These are phyloP conservation scores for Drosophila pseudotakahashii DNA, from an alignment of 2,888 invertebrate species.

Conservation along the genomic window DNA sequence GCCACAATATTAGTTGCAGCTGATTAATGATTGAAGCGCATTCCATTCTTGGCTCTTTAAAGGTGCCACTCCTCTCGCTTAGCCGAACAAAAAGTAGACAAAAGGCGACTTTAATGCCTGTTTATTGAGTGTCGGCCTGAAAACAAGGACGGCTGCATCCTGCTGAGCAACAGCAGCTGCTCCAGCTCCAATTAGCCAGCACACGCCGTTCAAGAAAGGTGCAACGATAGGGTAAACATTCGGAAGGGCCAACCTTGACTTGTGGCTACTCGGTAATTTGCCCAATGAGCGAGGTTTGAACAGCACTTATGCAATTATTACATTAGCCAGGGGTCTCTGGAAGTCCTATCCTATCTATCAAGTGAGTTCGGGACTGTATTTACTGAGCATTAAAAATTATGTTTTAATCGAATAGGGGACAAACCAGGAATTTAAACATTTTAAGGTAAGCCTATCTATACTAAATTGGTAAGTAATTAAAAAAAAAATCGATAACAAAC, in stretches of 20 bases:
- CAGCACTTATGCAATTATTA: conserved; percentile 32
- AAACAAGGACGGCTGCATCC: conserved; percentile 46
- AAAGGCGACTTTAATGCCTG: conserved; percentile 55
- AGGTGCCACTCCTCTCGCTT: conserved; percentile 57
- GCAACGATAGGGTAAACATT: conserved; percentile 51
- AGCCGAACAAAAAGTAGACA: conserved; percentile 38
- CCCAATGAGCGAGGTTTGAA: conserved; percentile 13
- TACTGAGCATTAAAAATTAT: neutral
- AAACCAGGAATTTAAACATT: no score
- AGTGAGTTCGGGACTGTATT: neutral
- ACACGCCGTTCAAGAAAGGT: conserved; percentile 46
- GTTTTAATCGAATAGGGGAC: no score
- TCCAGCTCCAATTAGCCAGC: conserved; percentile 58
- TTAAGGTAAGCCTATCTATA: no score
- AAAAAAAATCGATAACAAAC: no score
- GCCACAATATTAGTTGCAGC: conserved; percentile 66
- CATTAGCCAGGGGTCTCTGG: conserved; percentile 1
- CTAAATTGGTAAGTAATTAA: no score
- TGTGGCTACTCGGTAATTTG: conserved; percentile 49
- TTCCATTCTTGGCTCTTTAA: conserved; percentile 42
- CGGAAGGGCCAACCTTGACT: conserved; percentile 42
- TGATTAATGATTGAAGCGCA: conserved; percentile 66
- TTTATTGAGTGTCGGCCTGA: conserved; percentile 67
- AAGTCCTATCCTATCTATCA: no score
- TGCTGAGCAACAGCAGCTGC: conserved; percentile 20